Percentiles rank a stretch among this genome's conserved stretches.
These are phyloP conservation scores for Enteromius thamalakanensis DNA, from an alignment of 2,797 vertebrate genomes.

Conservation along the genomic window DNA sequence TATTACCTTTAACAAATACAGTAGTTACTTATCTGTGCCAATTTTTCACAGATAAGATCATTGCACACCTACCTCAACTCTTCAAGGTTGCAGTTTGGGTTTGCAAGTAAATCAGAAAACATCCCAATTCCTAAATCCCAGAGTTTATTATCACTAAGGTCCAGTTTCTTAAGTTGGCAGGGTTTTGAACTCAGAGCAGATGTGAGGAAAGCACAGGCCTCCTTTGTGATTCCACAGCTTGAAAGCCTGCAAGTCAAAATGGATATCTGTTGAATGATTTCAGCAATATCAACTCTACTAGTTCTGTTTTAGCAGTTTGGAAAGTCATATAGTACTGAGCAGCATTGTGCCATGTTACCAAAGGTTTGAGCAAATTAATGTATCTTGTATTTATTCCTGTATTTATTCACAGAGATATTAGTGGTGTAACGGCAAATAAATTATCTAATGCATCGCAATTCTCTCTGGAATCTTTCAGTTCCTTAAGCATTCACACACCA, in stretches of 20 bases:
- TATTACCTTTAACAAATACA: neutral
- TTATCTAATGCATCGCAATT: no score
- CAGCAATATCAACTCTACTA: neutral
- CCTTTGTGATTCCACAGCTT: constrained; percentile 48
- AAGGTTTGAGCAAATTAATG: neutral
- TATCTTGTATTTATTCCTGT: no score
- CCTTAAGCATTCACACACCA: no score
- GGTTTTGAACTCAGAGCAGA: constrained; percentile 42
- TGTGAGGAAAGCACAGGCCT: constrained; percentile 50
- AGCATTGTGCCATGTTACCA: neutral
- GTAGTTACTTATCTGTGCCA: neutral
- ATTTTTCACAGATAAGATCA: neutral
- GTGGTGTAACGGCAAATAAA: no score
- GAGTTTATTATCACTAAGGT: constrained; percentile 50
- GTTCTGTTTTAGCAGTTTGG: neutral
- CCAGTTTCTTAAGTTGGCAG: constrained; percentile 49
- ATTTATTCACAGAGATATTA: no score
- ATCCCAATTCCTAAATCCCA: constrained; percentile 41
- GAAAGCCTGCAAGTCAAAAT: constrained; percentile 37
- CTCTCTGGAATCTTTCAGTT: no score
- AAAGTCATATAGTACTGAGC: neutral
- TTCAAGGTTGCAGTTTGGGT: constrained; percentile 49
- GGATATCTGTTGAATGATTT: neutral
- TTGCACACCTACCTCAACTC: constrained; percentile 40
- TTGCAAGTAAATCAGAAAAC: constrained; percentile 38